phyloP scores from a whole-genome alignment of 2,113 vertebrate species.

The Noctilio leporinus region DNA sequence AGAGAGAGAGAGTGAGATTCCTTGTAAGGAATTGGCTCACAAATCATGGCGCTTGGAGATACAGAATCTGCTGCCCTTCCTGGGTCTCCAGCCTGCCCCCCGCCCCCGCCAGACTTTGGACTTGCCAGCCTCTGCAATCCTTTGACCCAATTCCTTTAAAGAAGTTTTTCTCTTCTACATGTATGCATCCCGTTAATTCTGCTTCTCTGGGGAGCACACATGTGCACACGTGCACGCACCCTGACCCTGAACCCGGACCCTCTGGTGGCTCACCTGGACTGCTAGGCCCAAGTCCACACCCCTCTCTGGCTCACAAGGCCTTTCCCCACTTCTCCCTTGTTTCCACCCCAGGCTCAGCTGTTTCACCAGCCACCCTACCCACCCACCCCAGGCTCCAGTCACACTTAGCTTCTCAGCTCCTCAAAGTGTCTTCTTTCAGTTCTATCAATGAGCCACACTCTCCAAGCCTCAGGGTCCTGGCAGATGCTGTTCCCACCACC shows the following conservation, averaged over 20 bases:
- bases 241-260: too few relatives aligned
- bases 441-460: neutral
- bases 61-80: neutral
- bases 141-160: neutral
- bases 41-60: neutral
- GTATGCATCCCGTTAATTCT: neutral
- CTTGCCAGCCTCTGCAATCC: neutral
- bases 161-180: neutral
- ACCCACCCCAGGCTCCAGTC: too few relatives aligned
- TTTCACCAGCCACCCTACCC: accelerated
- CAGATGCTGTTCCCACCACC: too few relatives aligned
- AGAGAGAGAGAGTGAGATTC: neutral
- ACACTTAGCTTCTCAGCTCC: neutral
- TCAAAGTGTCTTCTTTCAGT: neutral
- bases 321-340: neutral
- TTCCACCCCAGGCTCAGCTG: neutral
- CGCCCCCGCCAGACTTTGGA: neutral
- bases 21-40: neutral
- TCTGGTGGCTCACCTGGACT: neutral
- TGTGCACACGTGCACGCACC: too few relatives aligned
- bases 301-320: neutral
- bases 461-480: neutral
- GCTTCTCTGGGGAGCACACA: neutral
- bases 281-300: neutral
- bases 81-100: neutral